These are phyloP conservation scores for Artibeus lituratus DNA, from an alignment of 2,797 vertebrate species.

Conservation along the genomic window DNA sequence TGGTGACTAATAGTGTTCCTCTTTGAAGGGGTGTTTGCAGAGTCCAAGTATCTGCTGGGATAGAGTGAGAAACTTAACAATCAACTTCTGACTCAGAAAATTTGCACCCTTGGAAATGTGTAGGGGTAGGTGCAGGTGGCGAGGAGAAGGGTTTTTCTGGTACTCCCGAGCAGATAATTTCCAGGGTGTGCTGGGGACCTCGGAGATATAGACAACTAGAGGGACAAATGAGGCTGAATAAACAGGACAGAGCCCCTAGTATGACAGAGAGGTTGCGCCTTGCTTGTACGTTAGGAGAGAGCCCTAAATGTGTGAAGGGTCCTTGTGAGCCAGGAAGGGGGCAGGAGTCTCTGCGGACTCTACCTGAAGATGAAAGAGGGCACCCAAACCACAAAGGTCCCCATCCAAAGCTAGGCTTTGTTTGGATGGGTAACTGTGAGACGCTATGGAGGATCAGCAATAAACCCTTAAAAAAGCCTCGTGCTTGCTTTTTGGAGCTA, in stretches of 20 bases:
- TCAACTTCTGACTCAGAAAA: not conserved
- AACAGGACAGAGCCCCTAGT: rapidly evolving
- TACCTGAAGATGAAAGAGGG: not conserved
- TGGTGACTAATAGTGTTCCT: slow-evolving; percentile 42
- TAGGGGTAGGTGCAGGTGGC: not conserved
- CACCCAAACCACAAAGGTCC: not conserved
- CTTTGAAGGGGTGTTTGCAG: not conserved
- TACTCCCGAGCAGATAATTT: not conserved
- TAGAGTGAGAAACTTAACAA: not conserved
- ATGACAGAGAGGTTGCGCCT: not conserved
- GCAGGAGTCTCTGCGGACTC: not conserved
- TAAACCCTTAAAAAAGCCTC: not conserved
- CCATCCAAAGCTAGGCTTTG: not conserved
- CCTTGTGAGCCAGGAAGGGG: not conserved
- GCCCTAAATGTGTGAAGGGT: not conserved
- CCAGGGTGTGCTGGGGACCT: not conserved
- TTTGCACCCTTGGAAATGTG: not conserved
- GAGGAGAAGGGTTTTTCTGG: not conserved
- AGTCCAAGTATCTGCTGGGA: not conserved
- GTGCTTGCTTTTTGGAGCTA: not conserved
- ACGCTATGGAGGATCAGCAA: not conserved
- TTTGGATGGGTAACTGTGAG: not conserved
- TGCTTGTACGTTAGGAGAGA: not conserved
- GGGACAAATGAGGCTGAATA: not conserved
- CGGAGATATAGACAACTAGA: not conserved